phyloP scores from a whole-genome alignment of 2,888 invertebrate species.

The Bugula neritina region DNA sequence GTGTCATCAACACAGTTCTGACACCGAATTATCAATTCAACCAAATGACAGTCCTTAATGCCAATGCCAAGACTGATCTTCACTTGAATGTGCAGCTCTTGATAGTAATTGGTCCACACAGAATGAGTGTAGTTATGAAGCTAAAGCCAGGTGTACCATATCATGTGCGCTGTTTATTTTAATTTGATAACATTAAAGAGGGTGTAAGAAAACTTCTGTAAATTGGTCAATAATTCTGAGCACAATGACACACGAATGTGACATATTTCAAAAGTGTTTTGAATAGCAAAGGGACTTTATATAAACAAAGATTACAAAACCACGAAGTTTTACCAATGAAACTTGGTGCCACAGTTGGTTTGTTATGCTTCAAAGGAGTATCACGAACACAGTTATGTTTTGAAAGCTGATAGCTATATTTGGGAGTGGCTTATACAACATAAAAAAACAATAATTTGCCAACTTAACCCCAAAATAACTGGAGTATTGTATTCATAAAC shows the following conservation, averaged over 20 bases:
- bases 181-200: neutral
- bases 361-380: neutral
- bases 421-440: too few relatives aligned
- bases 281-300: too few relatives aligned
- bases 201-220: neutral
- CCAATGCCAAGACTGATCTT: slow-evolving; percentile 1
- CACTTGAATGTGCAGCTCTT: neutral
- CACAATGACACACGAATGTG: neutral
- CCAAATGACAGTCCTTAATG: slow-evolving; percentile 22
- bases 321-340: too few relatives aligned
- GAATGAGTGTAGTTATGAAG: neutral
- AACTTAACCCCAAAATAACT: neutral
- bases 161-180: neutral
- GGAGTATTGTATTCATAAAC: neutral
- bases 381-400: neutral
- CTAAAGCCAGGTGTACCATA: neutral
- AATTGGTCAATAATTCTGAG: neutral
- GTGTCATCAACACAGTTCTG: neutral
- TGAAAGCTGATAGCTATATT: too few relatives aligned
- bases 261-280: neutral
- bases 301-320: too few relatives aligned
- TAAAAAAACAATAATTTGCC: neutral
- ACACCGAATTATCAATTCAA: slow-evolving; percentile 18
- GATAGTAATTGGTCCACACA: neutral
- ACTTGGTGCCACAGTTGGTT: neutral